Base-by-base conservation (phyloP, 2,888 invertebrate genomes). In the Caprella mutica region DNA sequence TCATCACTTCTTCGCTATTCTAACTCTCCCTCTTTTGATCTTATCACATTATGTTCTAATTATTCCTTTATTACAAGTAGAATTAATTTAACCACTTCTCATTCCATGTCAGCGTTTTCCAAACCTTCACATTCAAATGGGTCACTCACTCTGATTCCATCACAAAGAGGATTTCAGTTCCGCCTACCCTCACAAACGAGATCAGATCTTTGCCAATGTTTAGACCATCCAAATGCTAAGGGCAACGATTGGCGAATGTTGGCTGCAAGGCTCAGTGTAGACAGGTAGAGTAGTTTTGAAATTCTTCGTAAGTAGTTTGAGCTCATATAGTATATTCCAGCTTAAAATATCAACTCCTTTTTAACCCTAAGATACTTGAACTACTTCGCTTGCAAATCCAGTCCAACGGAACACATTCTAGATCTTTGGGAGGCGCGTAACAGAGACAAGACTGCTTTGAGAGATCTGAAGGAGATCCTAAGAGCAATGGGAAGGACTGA, bases 231-330 rank as follows among this genome's bases (percentile, higher is more conserved):
- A 14, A 86, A 86, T 66, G 78, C 84, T 1, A 81, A 88, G 68
- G 90, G 90, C 14, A 92, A 91, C 71, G 96, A 96, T 71, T 97
- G 96, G 96, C 80, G 94, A 67, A 81, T 92, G 78, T 75, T 97
- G 66, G 94, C 96, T 8, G 86, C 88, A 71, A 85, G 87, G 71
- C 80, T 97, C 61, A 84, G 84, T 70, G 84, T 93, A 65, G 86
- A 89, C 74, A 84, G 91, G 62, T 66, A 26, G 24, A 42, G 6
- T 9, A 9, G 9, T 9, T 42, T 42, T 19, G 9, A 9, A 12
- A 9, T 35, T 14, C 9, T 9, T 9, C 14, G 35, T 35, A 12
- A 14, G 35, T 9, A 35, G 35, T 35, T 35, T 35, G 9, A 35
- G 12, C 35, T 12, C 14, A n/a, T n/a, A n/a, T n/a, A n/a, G n/a